Conservation (phyloP, 2,888 invertebrate genomes). For the Synergus gifuensis region DNA sequence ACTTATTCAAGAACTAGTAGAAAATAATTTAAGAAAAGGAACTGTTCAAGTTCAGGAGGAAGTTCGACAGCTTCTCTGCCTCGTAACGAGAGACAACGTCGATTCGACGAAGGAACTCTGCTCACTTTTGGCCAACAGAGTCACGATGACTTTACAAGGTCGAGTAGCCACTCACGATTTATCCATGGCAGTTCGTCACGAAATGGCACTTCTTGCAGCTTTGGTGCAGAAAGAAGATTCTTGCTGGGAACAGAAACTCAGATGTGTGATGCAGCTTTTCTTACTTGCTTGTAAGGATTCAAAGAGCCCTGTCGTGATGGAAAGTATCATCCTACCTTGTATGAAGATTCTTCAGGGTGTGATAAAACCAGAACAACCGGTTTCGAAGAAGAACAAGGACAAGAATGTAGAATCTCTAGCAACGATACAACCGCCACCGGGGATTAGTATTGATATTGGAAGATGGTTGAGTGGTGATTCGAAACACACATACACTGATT, state of each 20-base stretch:
- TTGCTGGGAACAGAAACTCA: conserved; percentile 96
- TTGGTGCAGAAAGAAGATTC: conserved; percentile 95
- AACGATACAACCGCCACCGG: conserved; percentile 80
- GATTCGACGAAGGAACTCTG: conserved; percentile 91
- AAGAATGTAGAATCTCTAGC: conserved; percentile 79
- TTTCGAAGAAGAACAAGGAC: conserved; percentile 81
- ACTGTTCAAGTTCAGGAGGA: conserved; percentile 90
- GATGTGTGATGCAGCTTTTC: conserved; percentile 93
- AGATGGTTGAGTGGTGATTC: conserved; percentile 87
- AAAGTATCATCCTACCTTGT: conserved; percentile 95
- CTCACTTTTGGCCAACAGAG: conserved; percentile 88
- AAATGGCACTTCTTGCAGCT: conserved; percentile 92
- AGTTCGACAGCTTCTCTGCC: conserved; percentile 91
- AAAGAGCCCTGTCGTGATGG: conserved; percentile 92
- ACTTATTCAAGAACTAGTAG: conserved; percentile 92
- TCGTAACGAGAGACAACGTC: conserved; percentile 92
- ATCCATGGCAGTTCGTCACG: conserved; percentile 89
- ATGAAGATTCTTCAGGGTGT: conserved; percentile 92
- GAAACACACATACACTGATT: conserved; percentile 84
- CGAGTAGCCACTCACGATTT: conserved; percentile 87
- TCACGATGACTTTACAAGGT: conserved; percentile 89
- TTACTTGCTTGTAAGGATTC: conserved; percentile 87
- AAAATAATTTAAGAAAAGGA: conserved; percentile 93
- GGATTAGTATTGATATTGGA: conserved; percentile 85
- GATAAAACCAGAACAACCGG: conserved; percentile 84